These are phyloP conservation scores for Mechanitis mazaeus DNA, from an alignment of 2,888 invertebrate species.

Conservation along the genomic window DNA sequence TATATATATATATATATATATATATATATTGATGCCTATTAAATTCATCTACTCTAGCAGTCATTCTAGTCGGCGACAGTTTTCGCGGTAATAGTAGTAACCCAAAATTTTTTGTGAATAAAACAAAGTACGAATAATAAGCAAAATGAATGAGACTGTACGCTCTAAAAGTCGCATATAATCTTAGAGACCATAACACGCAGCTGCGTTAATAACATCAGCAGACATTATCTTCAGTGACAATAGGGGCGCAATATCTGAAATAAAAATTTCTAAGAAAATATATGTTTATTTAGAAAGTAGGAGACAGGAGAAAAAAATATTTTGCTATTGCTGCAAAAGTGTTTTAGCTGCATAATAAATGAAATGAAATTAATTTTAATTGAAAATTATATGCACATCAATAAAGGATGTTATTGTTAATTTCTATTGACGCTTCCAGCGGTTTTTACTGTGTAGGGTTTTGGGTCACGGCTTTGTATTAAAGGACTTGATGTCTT, in stretches of 20 bases:
- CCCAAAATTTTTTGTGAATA: not conserved
- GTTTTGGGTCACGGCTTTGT: not conserved
- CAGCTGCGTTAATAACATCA: slow-evolving; percentile 9
- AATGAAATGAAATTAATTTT: no score
- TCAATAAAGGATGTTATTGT: no score
- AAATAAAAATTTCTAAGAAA: slow-evolving; percentile 7
- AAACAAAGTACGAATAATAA: slow-evolving; percentile 1
- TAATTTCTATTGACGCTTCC: no score
- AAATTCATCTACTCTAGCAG: no score
- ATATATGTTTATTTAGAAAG: not conserved
- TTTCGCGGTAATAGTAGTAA: not conserved
- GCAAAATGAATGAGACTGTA: not conserved
- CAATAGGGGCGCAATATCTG: slow-evolving; percentile 12
- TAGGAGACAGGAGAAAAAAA: no score
- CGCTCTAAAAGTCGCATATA: not conserved
- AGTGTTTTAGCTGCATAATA: no score
- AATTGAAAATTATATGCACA: no score
- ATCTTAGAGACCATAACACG: slow-evolving; percentile 2
- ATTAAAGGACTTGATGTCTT: not conserved
- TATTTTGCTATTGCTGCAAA: no score
- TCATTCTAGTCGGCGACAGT: not conserved
- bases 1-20: no score
- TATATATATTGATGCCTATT: no score
- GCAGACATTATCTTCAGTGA: slow-evolving; percentile 15
- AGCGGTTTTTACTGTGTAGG: no score